phyloP scores from a whole-genome alignment of 2,113 vertebrate species.

The Bucco capensis region DNA sequence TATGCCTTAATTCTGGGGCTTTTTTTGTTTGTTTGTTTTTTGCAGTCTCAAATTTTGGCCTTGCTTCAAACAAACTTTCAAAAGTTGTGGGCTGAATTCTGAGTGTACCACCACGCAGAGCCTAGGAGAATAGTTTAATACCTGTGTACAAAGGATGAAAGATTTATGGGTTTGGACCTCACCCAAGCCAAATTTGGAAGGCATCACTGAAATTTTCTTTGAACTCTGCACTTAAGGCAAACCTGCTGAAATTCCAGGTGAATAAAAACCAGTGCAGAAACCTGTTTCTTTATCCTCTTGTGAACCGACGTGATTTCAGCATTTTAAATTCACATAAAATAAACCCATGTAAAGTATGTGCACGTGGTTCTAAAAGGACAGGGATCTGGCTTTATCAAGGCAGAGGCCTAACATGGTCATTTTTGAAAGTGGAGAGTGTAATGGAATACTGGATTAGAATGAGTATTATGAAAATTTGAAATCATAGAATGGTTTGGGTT shows the following conservation, averaged over 20 bases:
- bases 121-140: not conserved
- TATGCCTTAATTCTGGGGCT: not conserved
- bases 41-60: not conserved
- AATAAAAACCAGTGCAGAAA: not conserved
- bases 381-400: not conserved
- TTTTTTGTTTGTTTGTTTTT: not conserved
- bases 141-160: not conserved
- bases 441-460: not conserved
- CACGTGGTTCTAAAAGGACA: not conserved
- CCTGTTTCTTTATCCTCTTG: conserved; percentile 5
- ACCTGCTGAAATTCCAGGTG: not conserved
- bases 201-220: not conserved
- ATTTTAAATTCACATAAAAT: not conserved
- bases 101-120: not conserved
- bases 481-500: too few relatives aligned
- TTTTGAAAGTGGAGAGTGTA: not conserved
- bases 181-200: not conserved
- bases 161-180: not conserved
- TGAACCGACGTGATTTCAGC: not conserved
- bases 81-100: not conserved
- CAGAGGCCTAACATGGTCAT: too few relatives aligned
- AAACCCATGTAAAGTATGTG: not conserved
- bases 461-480: not conserved
- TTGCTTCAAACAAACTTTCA: conserved; percentile 1
- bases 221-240: not conserved